Base-by-base conservation (phyloP, 2,888 invertebrate genomes). In the Tiliacea aurago region DNA sequence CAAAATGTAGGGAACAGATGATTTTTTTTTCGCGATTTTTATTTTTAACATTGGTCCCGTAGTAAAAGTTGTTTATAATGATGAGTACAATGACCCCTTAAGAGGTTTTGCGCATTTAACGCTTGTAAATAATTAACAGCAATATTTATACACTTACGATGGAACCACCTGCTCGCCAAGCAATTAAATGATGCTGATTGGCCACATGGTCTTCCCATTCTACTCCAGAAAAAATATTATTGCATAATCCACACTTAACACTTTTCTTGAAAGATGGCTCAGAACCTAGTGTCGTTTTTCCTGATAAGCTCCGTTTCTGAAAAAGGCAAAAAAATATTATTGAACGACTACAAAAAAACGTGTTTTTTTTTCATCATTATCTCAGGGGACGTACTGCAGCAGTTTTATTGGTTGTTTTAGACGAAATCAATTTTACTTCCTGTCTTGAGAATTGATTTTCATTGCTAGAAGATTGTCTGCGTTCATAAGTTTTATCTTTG, bases 121-220 rank as follows among this genome's bases (percentile, higher is more conserved):
- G n/a, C n/a, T n/a, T n/a, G 33, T 33, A 13, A 59, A 20, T 43
- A 59, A 43, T 9, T 7, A 58, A 45, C 9, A 58, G 10, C n/a
- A 56, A 37, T 58, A 59, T 59, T 45, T 28, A 18, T 47, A 41
- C 18, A 92, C 92, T 90, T 88, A 93, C 94, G 76, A 92, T 82
- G 51, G 78, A 73, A 72, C 87, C 61, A 18, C 89, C 90, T 15
- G 81, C 81, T 80, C 84, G 89, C 91, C 91, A 92, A 64, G 90
- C 92, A 71, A 92, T 89, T 51, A 81, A 85, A 73, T 89, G 85
- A 82, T 94, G 94, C 45, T 87, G 74, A 47, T 84, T 75, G 45
- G 81, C 77, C 37, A 88, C 84, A 81, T 94, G 93, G 10, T 81
- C 51, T 11, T 91, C 85, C 93, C 93, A 94, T 56, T 91, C 87